Evolutionary conservation across 2,888 invertebrate species (phyloP), one percentile per base, ranked within the genome.

Genomic region (Agriopis aurantiaria): DNA sequence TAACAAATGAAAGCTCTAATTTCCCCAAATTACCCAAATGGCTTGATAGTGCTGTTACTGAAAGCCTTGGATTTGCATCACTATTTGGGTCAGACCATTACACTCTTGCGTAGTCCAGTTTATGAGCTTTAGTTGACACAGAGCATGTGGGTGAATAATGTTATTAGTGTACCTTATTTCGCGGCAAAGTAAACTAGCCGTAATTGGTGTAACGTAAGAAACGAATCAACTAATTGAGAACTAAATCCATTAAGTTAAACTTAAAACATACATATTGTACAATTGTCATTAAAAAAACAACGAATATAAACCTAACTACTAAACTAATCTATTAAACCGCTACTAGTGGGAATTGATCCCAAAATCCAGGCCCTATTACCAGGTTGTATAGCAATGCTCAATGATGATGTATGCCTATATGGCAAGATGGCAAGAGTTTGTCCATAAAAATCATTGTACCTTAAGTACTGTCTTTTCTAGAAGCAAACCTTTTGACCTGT

Each of bases 81-180:
- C 78, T 76, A 86, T 85, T 85, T 81, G 76, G 87, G 87, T 81
- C 86, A 82, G 80, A 71, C 75, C 78, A 80, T 84, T 82, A 82
- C 70, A 82, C 71, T 82, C 81, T 81, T 67, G 70, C 45, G 58
- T 65, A 72, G 61, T 64, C 48, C 56, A 48, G 12, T 62, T 66
- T 63, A 70, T 66, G 70, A 41, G 66, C 43, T 48, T 43, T 58
- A 48, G 65, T 52, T 48, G 33, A 53, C 43, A 17, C 57, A 68
- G 51, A 12, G 49, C 17, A 14, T 49, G 52, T 52, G 17, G 41
- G 68, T 55, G 48, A 64, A 53, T 59, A n/a, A 53, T 23, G 41
- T 63, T 68, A 40, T 8, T 57, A 55, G 40, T 55, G 11, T 40
- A 11, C n/a, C 12, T 45, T 57, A 11, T 57, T 45, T 14, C 9